A percentile compares a stretch with the other conserved stretches of the same genome.
phyloP scores from a whole-genome alignment of 2,797 vertebrate species.

The Phoebastria nigripes region DNA sequence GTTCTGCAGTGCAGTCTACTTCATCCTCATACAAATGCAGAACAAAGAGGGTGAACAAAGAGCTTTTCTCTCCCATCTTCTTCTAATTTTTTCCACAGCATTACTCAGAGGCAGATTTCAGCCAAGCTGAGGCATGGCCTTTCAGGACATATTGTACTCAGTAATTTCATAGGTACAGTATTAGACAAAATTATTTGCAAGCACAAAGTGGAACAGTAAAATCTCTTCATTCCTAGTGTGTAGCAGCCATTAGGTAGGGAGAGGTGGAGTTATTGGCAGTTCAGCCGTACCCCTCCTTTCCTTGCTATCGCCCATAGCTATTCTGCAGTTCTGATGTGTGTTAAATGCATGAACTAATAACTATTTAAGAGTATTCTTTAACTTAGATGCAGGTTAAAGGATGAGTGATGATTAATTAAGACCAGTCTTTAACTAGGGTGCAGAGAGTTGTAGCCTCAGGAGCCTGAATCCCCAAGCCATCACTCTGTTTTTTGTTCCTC shows the following conservation, averaged over 20 bases:
- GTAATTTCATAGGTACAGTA: neutral
- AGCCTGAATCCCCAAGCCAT: neutral
- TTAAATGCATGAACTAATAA: neutral
- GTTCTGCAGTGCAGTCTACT: conserved; percentile 23
- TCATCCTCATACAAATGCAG: conserved; percentile 33
- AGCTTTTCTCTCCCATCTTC: neutral
- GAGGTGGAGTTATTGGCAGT: neutral
- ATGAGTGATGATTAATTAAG: neutral
- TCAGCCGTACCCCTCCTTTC: neutral
- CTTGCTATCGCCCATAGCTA: neutral
- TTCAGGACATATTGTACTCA: neutral
- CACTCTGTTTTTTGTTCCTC: fast-evolving
- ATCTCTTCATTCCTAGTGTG: neutral
- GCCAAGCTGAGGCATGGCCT: neutral
- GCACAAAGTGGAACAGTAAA: neutral
- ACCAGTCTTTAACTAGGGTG: neutral
- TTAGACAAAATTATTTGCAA: conserved; percentile 1
- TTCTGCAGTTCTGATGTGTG: neutral
- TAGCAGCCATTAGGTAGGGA: neutral
- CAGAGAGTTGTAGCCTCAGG: neutral
- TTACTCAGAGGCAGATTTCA: neutral
- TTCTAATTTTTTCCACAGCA: neutral
- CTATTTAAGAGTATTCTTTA: neutral
- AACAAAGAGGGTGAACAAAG: neutral
- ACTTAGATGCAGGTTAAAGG: neutral